These are phyloP conservation scores for Nyctibius grandis DNA, from an alignment of 2,797 vertebrate species.

Conservation along the genomic window DNA sequence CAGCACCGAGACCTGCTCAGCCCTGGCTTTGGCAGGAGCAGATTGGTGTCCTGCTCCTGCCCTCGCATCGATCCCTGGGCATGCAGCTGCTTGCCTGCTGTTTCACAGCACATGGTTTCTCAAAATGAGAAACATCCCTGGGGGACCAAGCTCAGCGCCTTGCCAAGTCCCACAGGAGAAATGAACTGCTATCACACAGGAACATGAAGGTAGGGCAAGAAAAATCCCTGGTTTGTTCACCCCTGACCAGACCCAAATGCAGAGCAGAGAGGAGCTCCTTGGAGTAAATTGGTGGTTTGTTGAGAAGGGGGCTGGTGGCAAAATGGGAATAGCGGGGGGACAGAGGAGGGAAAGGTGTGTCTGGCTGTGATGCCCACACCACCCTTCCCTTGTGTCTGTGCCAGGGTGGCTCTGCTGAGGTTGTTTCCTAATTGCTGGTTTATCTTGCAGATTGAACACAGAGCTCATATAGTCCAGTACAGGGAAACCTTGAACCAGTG, in stretches of 20 bases:
- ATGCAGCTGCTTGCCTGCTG: background rate
- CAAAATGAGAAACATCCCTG: background rate
- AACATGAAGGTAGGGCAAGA: rapidly evolving
- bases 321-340: background rate
- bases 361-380: background rate
- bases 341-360: rapidly evolving
- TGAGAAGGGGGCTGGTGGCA: background rate
- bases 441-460: background rate
- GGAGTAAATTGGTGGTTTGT: rapidly evolving
- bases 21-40: background rate
- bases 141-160: background rate
- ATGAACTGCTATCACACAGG: rapidly evolving
- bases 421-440: background rate
- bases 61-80: rapidly evolving
- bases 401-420: background rate
- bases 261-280: background rate
- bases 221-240: rapidly evolving
- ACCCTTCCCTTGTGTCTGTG: background rate
- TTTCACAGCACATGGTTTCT: background rate
- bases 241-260: background rate
- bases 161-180: rapidly evolving
- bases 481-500: background rate
- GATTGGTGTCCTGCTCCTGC: background rate
- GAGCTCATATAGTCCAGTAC: rapidly evolving
- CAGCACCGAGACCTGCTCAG: background rate